Conservation (phyloP, 2,888 invertebrate species). For the Euzophera pinguis region DNA sequence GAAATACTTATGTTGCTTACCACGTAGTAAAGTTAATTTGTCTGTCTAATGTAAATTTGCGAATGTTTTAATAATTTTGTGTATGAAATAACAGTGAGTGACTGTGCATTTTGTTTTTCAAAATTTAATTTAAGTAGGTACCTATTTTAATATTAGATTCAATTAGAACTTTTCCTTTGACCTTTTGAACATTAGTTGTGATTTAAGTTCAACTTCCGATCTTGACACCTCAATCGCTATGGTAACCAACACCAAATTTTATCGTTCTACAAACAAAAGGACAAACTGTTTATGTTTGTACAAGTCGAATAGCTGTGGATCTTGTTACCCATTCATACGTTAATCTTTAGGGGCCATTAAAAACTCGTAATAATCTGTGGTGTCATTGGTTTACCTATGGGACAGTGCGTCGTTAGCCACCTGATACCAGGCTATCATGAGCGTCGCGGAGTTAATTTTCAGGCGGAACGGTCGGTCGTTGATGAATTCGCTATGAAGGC, state of each 20-base stretch:
- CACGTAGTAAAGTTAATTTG: no score
- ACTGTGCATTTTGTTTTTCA: no score
- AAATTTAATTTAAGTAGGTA: no score
- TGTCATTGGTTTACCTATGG: constrained; percentile 60
- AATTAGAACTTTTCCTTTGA: no score
- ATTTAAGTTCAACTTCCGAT: neutral
- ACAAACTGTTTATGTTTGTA: constrained; percentile 68
- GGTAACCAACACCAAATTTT: constrained; percentile 64
- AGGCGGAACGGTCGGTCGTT: constrained; percentile 31
- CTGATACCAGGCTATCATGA: constrained; percentile 71
- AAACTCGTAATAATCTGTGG: constrained; percentile 63
- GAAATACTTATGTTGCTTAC: no score
- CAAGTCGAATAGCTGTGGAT: constrained; percentile 50
- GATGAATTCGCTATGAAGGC: constrained; percentile 43
- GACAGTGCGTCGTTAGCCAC: constrained; percentile 75
- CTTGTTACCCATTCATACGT: constrained; percentile 75
- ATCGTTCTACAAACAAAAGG: constrained; percentile 51
- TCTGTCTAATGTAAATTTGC: no score
- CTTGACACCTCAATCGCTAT: constrained; percentile 15
- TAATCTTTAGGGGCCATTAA: constrained; percentile 71
- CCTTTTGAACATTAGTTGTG: no score
- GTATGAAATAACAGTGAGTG: no score
- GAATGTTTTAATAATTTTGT: no score
- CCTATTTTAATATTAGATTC: no score
- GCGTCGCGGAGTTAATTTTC: constrained; percentile 40